Conservation (phyloP, 1,140 invertebrate genomes). For the Philopotamus ludificatus region DNA sequence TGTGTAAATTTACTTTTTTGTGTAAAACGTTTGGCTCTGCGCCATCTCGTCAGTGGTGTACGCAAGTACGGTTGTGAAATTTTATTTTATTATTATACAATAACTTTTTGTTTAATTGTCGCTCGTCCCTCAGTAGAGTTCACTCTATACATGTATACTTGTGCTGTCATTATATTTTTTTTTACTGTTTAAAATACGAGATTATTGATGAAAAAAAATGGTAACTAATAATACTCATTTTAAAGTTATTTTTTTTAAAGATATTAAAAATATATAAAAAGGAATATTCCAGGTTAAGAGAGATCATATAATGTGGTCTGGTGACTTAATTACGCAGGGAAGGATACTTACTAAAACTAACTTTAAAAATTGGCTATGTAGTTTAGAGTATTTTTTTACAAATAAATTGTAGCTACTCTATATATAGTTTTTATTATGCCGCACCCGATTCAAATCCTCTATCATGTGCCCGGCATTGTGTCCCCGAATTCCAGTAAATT, state of each 20-base stretch:
- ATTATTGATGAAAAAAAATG: slow-evolving; percentile 17
- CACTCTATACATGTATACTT: too few species aligned
- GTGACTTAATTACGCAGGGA: slow-evolving; percentile 56
- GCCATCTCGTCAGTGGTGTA: too few species aligned
- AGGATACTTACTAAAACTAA: slow-evolving; percentile 59
- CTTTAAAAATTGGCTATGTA: slow-evolving; percentile 59
- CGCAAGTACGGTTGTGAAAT: too few species aligned
- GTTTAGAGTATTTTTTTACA: slow-evolving; percentile 61
- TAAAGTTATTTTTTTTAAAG: slow-evolving; percentile 14
- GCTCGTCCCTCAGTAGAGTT: too few species aligned
- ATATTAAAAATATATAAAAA: slow-evolving; percentile 6
- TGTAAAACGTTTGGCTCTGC: too few species aligned
- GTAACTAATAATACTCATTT: slow-evolving; percentile 34
- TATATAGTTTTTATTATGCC: too few species aligned
- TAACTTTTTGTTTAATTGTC: too few species aligned
- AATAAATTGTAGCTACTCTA: slow-evolving; percentile 59
- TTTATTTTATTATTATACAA: too few species aligned
- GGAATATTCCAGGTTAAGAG: slow-evolving; percentile 34
- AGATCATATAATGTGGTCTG: slow-evolving; percentile 35
- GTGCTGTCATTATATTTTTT: slow-evolving; percentile 10
- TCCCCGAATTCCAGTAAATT: too few species aligned
- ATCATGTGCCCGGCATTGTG: too few species aligned
- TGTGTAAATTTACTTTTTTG: too few species aligned
- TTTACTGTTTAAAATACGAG: slow-evolving; percentile 9
- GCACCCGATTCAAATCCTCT: too few species aligned